Evolutionary conservation across 2,113 vertebrate genomes (phyloP).

Genomic region (Naja naja): DNA sequence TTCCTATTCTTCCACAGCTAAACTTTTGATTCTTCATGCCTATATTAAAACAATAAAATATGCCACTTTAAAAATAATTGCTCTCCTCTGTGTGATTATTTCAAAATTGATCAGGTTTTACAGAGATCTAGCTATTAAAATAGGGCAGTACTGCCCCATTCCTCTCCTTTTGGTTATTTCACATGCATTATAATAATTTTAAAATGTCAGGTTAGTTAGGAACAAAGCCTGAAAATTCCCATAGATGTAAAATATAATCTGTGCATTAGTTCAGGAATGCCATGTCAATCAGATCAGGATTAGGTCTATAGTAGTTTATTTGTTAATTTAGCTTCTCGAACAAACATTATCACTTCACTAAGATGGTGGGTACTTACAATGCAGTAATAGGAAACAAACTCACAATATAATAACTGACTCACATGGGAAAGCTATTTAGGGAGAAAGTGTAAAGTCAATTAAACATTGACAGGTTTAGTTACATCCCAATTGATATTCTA

Average conservation of each 20-base stretch:
- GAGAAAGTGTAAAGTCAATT: not conserved
- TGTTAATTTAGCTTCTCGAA: not conserved
- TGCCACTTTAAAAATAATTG: not conserved
- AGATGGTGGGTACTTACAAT: not conserved
- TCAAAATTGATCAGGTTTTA: not conserved
- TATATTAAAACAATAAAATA: not conserved
- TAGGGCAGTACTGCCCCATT: not conserved
- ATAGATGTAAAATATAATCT: not conserved
- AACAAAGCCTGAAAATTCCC: not conserved
- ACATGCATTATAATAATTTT: not conserved
- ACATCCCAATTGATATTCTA: not conserved
- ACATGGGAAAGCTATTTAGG: not conserved
- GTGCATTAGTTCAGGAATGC: not conserved
- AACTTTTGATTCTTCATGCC: not conserved
- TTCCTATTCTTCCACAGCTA: not conserved
- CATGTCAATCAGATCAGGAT: not conserved
- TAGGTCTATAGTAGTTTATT: not conserved
- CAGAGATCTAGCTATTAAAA: not conserved
- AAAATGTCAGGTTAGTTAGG: not conserved
- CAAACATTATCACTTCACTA: not conserved
- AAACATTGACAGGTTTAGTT: not conserved
- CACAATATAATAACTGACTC: not conserved
- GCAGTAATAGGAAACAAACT: not conserved
- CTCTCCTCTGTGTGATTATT: not conserved
- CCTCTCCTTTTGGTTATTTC: not conserved